These are phyloP conservation scores for Eudasyphora cyanicolor DNA, from an alignment of 2,888 invertebrate genomes.

Conservation along the genomic window DNA sequence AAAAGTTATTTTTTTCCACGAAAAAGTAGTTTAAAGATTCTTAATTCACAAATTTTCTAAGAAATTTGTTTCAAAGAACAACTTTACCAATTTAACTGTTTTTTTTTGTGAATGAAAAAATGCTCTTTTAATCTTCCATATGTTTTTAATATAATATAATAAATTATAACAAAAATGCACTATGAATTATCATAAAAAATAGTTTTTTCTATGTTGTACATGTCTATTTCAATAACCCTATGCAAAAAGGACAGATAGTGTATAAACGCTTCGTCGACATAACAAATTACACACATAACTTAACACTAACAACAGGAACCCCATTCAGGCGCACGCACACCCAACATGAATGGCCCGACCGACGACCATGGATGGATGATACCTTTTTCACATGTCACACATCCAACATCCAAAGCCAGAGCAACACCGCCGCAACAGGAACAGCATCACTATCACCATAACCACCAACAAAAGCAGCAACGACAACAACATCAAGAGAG, in stretches of 20 bases:
- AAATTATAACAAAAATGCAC: no score
- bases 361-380: neutral
- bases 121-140: no score
- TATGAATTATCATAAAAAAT: no score
- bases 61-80: no score
- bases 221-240: no score
- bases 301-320: constrained; percentile 47
- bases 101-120: no score
- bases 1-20: no score
- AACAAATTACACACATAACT: constrained; percentile 59
- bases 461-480: neutral
- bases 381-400: constrained; percentile 27
- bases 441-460: neutral
- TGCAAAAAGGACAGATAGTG: neutral
- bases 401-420: neutral
- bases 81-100: no score
- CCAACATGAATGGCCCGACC: neutral
- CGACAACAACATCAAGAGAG: neutral
- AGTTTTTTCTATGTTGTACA: no score
- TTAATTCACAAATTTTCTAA: no score
- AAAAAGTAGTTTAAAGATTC: no score
- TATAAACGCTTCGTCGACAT: neutral
- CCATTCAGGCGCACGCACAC: constrained; percentile 6
- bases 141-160: no score
- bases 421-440: neutral